Evolutionary conservation across 2,113 vertebrate genomes (phyloP).

Genomic region (Rhinogobius similis): DNA sequence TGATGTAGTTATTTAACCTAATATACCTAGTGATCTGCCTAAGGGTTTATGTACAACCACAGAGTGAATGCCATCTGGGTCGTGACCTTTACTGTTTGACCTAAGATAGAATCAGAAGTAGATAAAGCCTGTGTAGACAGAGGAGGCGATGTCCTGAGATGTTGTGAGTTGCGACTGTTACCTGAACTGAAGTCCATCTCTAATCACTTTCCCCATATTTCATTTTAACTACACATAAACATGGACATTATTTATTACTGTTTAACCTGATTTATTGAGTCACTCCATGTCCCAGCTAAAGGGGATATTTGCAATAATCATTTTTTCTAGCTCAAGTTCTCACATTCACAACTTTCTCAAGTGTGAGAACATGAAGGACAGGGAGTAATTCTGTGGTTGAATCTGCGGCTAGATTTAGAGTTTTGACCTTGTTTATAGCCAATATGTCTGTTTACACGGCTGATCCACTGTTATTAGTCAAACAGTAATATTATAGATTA

Average conservation of each 20-base stretch:
- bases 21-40: no score
- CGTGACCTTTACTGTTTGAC: neutral
- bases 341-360: neutral
- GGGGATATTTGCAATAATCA: neutral
- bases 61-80: neutral
- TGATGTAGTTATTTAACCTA: neutral
- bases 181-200: slow-evolving; percentile 8
- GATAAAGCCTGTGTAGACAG: neutral
- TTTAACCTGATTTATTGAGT: neutral
- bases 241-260: no score
- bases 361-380: neutral
- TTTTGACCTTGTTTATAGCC: neutral
- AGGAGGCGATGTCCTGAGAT: neutral
- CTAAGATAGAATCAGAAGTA: neutral
- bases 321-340: neutral
- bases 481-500: neutral
- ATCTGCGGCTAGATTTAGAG: neutral
- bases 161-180: neutral
- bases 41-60: neutral
- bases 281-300: neutral
- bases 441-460: neutral
- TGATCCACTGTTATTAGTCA: neutral
- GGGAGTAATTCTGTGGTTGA: neutral
- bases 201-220: no score
- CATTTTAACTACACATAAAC: neutral